phyloP scores from a whole-genome alignment of 1,140 invertebrate genomes.

The Aphaenogaster ashmeadi region DNA sequence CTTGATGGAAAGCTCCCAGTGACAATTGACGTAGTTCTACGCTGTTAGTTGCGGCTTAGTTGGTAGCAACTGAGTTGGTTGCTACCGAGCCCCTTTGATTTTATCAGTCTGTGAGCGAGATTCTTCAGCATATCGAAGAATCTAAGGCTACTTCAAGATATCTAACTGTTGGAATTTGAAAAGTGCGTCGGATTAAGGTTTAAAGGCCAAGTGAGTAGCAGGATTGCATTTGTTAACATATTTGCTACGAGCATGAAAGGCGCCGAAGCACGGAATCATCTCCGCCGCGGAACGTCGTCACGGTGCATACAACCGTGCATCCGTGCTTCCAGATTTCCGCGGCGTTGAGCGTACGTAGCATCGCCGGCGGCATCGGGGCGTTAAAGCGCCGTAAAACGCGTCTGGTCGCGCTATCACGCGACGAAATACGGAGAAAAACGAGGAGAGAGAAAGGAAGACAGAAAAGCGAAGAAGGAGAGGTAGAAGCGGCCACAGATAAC shows the following conservation, averaged over 20 bases:
- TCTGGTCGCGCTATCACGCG: conserved; percentile 64
- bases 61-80: no score
- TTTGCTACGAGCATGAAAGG: conserved; percentile 1
- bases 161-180: conserved; percentile 24
- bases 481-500: conserved; percentile 54
- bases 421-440: conserved; percentile 32
- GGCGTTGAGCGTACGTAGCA: conserved; percentile 12
- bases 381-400: conserved; percentile 68
- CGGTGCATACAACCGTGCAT: conserved; percentile 47
- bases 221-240: conserved; percentile 37
- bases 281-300: conserved; percentile 30
- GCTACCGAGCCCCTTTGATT: no score
- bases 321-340: conserved; percentile 38
- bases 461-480: conserved; percentile 5
- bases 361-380: conserved; percentile 49
- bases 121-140: not conserved
- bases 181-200: conserved; percentile 29
- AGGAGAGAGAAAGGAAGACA: not conserved
- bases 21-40: no score
- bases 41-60: no score
- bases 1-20: no score
- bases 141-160: not conserved
- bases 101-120: not conserved
- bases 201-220: conserved; percentile 18
- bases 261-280: conserved; percentile 36